phyloP scores from a whole-genome alignment of 2,888 invertebrate species.

The Carpatolechia fugitivella region DNA sequence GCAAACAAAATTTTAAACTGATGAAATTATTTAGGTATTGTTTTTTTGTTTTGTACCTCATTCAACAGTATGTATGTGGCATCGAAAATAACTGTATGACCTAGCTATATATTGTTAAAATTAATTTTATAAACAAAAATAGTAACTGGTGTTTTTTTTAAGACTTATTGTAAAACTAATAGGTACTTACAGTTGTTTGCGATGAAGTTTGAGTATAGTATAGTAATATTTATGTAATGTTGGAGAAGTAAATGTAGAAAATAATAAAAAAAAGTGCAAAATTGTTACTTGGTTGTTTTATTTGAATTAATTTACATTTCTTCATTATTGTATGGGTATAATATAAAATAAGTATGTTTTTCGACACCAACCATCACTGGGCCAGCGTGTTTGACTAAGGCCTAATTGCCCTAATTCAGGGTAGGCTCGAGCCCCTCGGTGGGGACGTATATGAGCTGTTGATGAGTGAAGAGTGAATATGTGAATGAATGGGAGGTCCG shows the following conservation, averaged over 20 bases:
- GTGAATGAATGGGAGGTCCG: no score
- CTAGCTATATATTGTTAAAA: background rate
- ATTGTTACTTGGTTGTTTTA: conserved; percentile 24
- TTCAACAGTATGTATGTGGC: background rate
- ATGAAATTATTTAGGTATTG: background rate
- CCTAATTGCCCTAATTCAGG: no score
- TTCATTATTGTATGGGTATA: no score
- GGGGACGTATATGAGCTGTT: no score
- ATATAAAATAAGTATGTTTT: no score
- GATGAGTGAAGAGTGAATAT: no score
- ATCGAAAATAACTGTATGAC: background rate
- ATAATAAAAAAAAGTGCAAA: conserved; percentile 40
- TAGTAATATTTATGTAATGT: conserved; percentile 48
- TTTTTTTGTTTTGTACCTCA: background rate
- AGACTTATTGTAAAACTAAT: background rate
- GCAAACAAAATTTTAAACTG: background rate
- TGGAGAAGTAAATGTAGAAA: conserved; percentile 41
- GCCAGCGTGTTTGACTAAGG: no score
- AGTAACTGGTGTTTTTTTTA: background rate
- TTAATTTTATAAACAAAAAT: background rate
- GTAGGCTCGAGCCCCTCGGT: no score
- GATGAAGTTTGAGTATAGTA: conserved; percentile 29
- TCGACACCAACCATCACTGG: no score
- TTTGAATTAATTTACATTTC: conserved; percentile 12
- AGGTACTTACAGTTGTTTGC: background rate